Conservation (phyloP, 2,797 vertebrate genomes). For the Sphaeramia orbicularis region DNA sequence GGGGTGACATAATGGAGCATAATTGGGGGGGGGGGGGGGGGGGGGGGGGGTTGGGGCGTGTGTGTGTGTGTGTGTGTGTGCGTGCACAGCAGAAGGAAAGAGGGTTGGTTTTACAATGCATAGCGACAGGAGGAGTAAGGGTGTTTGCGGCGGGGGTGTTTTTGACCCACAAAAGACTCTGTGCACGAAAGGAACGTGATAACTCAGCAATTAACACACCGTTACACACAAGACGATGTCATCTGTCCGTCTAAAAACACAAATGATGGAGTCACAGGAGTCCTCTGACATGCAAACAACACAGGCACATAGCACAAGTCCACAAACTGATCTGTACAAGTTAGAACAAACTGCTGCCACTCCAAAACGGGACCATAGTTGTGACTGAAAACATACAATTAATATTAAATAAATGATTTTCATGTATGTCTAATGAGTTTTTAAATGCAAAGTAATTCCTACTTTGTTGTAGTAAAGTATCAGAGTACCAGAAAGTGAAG, state of each 20-base stretch:
- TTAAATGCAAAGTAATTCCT: too few relatives aligned
- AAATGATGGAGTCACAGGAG: conserved; percentile 4
- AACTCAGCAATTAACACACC: conserved; percentile 81
- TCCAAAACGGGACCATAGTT: too few relatives aligned
- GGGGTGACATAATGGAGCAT: conserved; percentile 95
- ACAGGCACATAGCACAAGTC: background rate
- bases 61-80: conserved; percentile 21
- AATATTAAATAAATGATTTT: too few relatives aligned
- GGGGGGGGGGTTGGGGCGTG: conserved; percentile 23
- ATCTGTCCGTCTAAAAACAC: conserved; percentile 57
- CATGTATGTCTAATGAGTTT: too few relatives aligned
- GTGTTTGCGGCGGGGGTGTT: conserved; percentile 83
- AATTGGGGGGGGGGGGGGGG: conserved; percentile 77
- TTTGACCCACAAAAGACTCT: conserved; percentile 86
- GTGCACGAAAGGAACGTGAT: conserved; percentile 84
- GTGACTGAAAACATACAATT: too few relatives aligned
- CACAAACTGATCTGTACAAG: too few relatives aligned
- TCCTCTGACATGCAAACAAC: conserved; percentile 6
- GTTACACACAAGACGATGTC: conserved; percentile 39
- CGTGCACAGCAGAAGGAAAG: conserved; percentile 38
- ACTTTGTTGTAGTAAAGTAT: too few relatives aligned
- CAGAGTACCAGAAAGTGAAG: too few relatives aligned
- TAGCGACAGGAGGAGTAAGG: conserved; percentile 80
- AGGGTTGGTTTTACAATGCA: conserved; percentile 87
- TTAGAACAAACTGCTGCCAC: too few relatives aligned